Evolutionary conservation across 2,888 invertebrate genomes (phyloP), one percentile per base, ranked within the genome.

Genomic region (Acleris cristana): DNA sequence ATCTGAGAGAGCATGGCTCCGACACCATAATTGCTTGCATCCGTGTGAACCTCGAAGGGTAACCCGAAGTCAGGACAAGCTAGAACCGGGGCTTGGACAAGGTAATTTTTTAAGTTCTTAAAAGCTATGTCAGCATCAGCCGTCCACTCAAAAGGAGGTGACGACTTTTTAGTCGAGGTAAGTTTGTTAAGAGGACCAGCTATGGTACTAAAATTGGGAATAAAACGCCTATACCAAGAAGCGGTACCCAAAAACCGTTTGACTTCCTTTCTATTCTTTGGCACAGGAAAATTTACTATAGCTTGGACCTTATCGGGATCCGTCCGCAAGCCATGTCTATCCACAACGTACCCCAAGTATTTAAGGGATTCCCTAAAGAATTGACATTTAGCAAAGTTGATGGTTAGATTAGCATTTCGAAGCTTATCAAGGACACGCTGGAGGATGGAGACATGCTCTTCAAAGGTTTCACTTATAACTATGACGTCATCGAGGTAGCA

Each of bases 401-500:
- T 57, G 5, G 75, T 73, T 4, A 76, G 40, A 51, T 74, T 75
- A 12, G 74, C 74, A 1, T 10, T 5, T n/a, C 34, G 16, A 8
- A 76, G 34, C 63, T 73, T 76, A 3, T 74, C 65, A 0, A 72
- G 52, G 0, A 76, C 76, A 7, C 59, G 57, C 2, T 5, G 19
- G 4, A 75, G 69, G 5, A 74, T 48, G 0, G 71, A 59, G 0
- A 77, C 70, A 26, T 77, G 76, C 23, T 74, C 69, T 5, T 76
- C 69, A 64, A 76, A 78, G 0, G 68, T 67, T 2, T 53, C 21
- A 30, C 71, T 71, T 0, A 74, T 55, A 3, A 74, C 58, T 10
- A 76, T 71, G 3, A 76, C 67, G 45, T 78, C 76, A 60, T 76
- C 76, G 0, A 76, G 12, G 12, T 72, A 78, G 3, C 49, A 55